These are phyloP conservation scores for Atopsyche davidsoni DNA, from an alignment of 1,140 invertebrate genomes.

Conservation along the genomic window DNA sequence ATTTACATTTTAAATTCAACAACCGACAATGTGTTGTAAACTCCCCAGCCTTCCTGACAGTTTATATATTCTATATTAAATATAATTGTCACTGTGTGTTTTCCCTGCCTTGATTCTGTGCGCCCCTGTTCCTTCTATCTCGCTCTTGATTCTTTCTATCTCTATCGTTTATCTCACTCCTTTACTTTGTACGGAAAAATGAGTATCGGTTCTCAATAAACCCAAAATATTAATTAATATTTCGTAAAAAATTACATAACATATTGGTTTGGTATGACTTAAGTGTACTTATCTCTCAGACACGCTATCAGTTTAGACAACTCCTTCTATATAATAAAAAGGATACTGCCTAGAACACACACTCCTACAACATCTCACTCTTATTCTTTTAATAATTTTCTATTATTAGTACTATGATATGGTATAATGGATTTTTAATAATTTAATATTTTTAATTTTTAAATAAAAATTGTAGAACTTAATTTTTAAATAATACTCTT, in stretches of 20 bases:
- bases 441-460: no score
- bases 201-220: no score
- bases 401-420: no score
- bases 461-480: no score
- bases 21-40: conserved; percentile 29
- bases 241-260: background rate
- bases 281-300: no score
- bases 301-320: background rate
- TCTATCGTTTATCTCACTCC: conserved; percentile 8
- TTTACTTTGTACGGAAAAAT: no score
- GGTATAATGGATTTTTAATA: no score
- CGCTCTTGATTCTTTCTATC: conserved; percentile 22
- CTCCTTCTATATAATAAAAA: no score
- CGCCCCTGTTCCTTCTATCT: conserved; percentile 24
- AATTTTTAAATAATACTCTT: no score
- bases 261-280: conserved; percentile 1
- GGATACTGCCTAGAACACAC: conserved; percentile 1
- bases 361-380: background rate
- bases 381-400: no score
- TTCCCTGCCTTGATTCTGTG: conserved; percentile 27
- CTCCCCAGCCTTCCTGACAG: conserved; percentile 20
- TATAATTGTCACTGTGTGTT: conserved; percentile 27
- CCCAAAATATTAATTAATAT: background rate
- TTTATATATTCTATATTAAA: conserved; percentile 19
- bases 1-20: conserved; percentile 27